Evolutionary conservation across 2,113 vertebrate genomes (phyloP), one percentile per base, ranked within the genome.

Genomic region (Coryphaenoides rupestris): DNA sequence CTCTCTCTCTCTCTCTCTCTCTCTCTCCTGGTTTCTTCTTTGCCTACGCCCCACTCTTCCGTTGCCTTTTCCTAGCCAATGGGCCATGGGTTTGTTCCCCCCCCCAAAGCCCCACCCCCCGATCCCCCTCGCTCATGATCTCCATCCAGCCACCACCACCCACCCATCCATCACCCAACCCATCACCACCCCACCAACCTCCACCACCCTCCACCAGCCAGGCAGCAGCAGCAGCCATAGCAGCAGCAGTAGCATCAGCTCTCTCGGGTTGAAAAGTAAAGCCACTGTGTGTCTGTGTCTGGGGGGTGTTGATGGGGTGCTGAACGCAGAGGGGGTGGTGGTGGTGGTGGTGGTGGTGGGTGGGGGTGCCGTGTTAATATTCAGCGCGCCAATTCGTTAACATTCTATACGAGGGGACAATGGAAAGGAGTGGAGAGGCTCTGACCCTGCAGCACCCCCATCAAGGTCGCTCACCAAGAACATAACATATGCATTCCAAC

Each of bases 401-500:
- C 88, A 86, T 91, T 90, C 89, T 89, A 79, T 88, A 85, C 69
- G 69, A 76, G 78, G 49, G 58, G 47, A 87, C 88, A 90, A 89
- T 88, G 81, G 75, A 66, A 69, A 83, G 81, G 86, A 33, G 85
- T 67, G 89, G 88, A 90, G 86, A 33, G 85, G 84, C 89, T 70
- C 86, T 81, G 87, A 88, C 87, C 84, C 72, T 70, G 64, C 57
- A 72, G 83, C 88, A 81, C 76, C 77, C 69, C 59, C 75, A 91
- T 91, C 88, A 91, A 90, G 90, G 89, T 91, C 87, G 87, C 81
- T 84, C 83, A 88, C 88, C 86, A 88, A 88, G 86, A 86, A 91
- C 89, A 90, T 87, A 85, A 89, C 87, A 88, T 88, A 77, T 82
- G 82, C 84, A 87, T 87, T 83, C 78, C 82, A 80, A 79, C 75